Evolutionary conservation across 2,888 invertebrate species (phyloP).

Genomic region (Machimus rusticus): DNA sequence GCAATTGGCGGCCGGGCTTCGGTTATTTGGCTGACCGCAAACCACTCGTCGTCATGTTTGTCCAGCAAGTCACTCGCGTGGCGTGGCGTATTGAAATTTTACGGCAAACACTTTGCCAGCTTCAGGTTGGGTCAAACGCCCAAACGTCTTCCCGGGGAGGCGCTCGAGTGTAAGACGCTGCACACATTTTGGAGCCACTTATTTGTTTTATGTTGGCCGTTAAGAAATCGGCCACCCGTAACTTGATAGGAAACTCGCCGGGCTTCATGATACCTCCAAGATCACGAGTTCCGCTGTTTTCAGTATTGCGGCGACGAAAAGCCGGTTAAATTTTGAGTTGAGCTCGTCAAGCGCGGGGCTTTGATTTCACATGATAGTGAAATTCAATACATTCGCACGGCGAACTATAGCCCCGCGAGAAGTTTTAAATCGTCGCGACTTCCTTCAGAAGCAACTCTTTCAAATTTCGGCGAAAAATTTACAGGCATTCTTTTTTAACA

Average conservation of each 20-base stretch:
- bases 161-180: neutral
- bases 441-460: neutral
- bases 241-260: conserved; percentile 1
- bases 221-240: neutral
- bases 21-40: neutral
- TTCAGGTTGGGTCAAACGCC: neutral
- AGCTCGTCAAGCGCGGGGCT: neutral
- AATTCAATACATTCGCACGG: neutral
- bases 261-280: conserved; percentile 12
- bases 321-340: neutral
- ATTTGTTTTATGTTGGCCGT: neutral
- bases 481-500: no score
- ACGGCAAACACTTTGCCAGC: neutral
- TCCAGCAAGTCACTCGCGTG: conserved; percentile 12
- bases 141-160: neutral
- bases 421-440: neutral
- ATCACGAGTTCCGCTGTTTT: conserved; percentile 15
- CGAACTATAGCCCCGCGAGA: neutral
- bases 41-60: conserved; percentile 15
- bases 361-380: neutral
- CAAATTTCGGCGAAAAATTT: neutral
- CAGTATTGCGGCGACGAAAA: neutral
- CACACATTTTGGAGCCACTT: neutral
- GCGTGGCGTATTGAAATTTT: conserved; percentile 16
- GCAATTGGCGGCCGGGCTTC: neutral